Evolutionary conservation across 1,140 invertebrate species (phyloP), one percentile per base, ranked within the genome.

Genomic region (Pemphigus obesinymphae): DNA sequence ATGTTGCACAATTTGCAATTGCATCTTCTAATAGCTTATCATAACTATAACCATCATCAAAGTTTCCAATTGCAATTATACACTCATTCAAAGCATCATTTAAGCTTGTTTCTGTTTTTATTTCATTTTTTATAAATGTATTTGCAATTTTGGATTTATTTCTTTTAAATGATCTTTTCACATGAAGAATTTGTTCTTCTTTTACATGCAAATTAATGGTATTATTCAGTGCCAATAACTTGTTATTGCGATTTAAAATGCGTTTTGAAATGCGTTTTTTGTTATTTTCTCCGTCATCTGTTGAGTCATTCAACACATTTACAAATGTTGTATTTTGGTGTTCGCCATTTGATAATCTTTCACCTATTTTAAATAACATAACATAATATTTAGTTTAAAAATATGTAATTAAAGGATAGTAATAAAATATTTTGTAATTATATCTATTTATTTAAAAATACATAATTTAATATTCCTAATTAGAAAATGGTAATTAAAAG

Each of bases 31-130:
- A 23, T 17, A 26, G 5, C 17, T 45, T 20, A 10, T 43, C 23
- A 13, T 40, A 26, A 78, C n/a, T 37, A 58, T 2, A 11, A 6
- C 13, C 43, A 11, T 34, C 11, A 37, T 58, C 3, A 13, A 5
- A 26, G 15, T 23, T 6, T 76, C n/a, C 40, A 0, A 61, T 61
- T 61, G 20, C n/a, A 20, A 1, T n/a, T 29, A 80, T 3, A 61
- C 76, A 80, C 10, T 63, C 37, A 26, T 29, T 43, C 20, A 80
- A 40, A 2, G 34, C 55, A 31, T 80, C 89, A 90, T 70, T 45
- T n/a, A 83, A 70, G 13, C 23, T 70, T 26, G 11, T 0, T 26
- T 45, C 23, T 70, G 23, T 26, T 45, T 45, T 8, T 45, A 4
- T 29, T 15, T 70, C 45, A 45, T 29, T 45, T 45, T 29, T 26